A percentile compares a stretch with the other conserved stretches of the same genome.
Conservation (phyloP, 2,113 vertebrate species). For the Oenanthe oenanthe region DNA sequence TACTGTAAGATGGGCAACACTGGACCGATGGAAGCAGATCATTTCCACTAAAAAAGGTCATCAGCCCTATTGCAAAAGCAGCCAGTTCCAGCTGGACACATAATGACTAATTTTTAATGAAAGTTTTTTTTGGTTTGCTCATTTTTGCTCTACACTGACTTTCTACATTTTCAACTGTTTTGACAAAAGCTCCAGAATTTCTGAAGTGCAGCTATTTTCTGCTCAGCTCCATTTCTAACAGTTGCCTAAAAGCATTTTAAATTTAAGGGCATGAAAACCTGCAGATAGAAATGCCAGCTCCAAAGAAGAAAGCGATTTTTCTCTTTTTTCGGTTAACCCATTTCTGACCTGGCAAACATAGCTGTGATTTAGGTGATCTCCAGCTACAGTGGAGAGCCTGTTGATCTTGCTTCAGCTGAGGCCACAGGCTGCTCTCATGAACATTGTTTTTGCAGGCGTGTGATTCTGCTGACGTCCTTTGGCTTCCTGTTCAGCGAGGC, state of each 20-base stretch:
- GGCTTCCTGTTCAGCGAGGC: constrained; percentile 16
- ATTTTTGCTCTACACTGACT: not conserved
- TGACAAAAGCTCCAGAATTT: not conserved
- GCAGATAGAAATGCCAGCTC: not conserved
- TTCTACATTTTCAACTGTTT: not conserved
- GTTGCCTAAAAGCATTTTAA: not conserved
- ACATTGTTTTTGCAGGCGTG: not conserved
- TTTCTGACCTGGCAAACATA: not conserved
- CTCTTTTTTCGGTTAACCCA: not conserved
- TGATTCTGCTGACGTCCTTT: not conserved
- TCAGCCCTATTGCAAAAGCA: not conserved
- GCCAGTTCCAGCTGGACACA: not conserved
- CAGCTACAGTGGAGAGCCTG: not conserved
- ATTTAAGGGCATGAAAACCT: not conserved
- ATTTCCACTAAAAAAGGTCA: not conserved
- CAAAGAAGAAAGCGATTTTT: not conserved
- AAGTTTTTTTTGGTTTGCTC: not conserved
- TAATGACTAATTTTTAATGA: not conserved
- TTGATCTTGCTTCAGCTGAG: not conserved
- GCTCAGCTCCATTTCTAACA: not conserved
- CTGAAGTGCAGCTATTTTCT: not conserved
- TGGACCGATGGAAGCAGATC: not conserved
- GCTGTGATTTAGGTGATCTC: not conserved
- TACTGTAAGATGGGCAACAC: not conserved
- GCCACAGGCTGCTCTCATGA: not conserved